Percentiles rank a stretch among this genome's conserved stretches.
Conservation (phyloP, 1,140 invertebrate genomes). For the Himalopsyche phryganea region DNA sequence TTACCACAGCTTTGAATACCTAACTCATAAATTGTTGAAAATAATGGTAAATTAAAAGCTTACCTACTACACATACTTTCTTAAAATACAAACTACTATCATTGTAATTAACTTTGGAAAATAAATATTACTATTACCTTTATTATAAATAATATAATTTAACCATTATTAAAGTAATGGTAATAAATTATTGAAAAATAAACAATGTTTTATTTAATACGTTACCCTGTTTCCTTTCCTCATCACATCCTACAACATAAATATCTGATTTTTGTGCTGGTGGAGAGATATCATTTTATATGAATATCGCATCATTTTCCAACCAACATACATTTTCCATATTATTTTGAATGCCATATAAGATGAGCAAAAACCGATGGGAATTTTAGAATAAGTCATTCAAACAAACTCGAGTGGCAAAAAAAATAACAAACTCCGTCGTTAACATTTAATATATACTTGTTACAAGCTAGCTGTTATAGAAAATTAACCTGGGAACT, state of each 20-base stretch:
- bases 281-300: too few relatives aligned
- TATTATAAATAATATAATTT: conserved; percentile 34
- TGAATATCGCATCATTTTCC: too few relatives aligned
- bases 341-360: too few relatives aligned
- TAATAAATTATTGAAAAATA: conserved; percentile 35
- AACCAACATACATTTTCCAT: too few relatives aligned
- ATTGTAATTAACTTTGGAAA: conserved; percentile 34
- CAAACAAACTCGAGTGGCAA: too few relatives aligned
- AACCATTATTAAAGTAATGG: conserved; percentile 31
- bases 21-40: conserved; percentile 9
- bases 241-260: background rate
- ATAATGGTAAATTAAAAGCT: conserved; percentile 27
- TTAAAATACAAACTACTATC: conserved; percentile 30
- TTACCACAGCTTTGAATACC: conserved; percentile 3
- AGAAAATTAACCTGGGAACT: too few relatives aligned
- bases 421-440: too few relatives aligned
- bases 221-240: background rate
- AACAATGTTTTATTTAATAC: conserved; percentile 23
- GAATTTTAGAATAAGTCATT: too few relatives aligned
- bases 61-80: conserved; percentile 34
- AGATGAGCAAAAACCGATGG: too few relatives aligned
- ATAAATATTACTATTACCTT: conserved; percentile 34
- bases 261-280: too few relatives aligned
- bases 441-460: too few relatives aligned
- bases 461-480: too few relatives aligned